Conservation (phyloP, 1,140 invertebrate species). For the Bombus breviceps region DNA sequence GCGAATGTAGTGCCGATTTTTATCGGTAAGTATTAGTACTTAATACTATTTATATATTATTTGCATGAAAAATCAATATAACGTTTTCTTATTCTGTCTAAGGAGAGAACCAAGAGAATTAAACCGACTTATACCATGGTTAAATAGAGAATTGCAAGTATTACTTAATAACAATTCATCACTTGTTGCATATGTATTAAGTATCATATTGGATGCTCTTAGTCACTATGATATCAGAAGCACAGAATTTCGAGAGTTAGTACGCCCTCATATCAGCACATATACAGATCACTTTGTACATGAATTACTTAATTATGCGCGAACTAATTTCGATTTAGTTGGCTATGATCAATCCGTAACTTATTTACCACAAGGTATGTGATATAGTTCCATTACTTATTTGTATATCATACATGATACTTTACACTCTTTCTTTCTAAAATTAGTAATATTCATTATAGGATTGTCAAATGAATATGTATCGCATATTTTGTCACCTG, state of each 20-base stretch:
- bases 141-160: constrained; percentile 92
- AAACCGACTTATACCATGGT: constrained; percentile 93
- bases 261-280: constrained; percentile 84
- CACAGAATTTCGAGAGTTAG: constrained; percentile 86
- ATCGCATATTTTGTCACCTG: constrained; percentile 65
- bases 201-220: constrained; percentile 88
- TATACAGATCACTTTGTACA: constrained; percentile 93
- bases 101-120: constrained; percentile 90
- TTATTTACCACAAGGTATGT: constrained; percentile 72
- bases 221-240: constrained; percentile 88
- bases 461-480: constrained; percentile 70
- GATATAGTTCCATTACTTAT: not conserved
- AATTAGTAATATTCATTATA: constrained; percentile 38
- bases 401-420: not conserved
- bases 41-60: too few species aligned
- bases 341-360: constrained; percentile 86
- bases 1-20: constrained; percentile 90
- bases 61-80: not conserved
- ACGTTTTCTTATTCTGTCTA: constrained; percentile 71
- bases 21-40: constrained; percentile 83
- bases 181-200: constrained; percentile 87
- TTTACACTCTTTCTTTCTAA: not conserved
- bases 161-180: constrained; percentile 85
- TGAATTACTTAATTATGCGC: constrained; percentile 94
- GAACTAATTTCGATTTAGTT: constrained; percentile 92